A percentile compares a stretch with the other conserved stretches of the same genome.
Conservation (phyloP, 1,140 invertebrate genomes). For the Trachymyrmex septentrionalis region DNA sequence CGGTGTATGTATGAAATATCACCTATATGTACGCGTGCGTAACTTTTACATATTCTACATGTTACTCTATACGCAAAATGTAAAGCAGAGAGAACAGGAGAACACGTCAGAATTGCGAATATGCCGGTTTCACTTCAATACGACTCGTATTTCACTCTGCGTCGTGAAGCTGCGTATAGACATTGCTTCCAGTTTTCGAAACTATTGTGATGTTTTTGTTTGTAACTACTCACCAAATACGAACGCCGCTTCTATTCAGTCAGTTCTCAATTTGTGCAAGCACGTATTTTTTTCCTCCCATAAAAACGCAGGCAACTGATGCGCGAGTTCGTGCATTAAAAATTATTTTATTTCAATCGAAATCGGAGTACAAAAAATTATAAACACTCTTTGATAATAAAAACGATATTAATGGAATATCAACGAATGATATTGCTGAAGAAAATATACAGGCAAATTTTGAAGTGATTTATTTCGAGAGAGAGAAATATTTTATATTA, state of each 20-base stretch:
- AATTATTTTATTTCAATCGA: conserved; percentile 7
- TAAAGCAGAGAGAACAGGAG: conserved; percentile 31
- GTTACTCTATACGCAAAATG: conserved; percentile 48
- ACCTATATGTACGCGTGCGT: background rate
- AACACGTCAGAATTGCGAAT: conserved; percentile 55
- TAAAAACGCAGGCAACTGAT: conserved; percentile 16
- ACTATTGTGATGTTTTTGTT: conserved; percentile 55
- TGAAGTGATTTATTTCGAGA: background rate
- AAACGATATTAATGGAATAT: background rate
- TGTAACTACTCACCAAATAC: conserved; percentile 58
- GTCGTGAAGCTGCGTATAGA: conserved; percentile 47
- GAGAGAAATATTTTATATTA: background rate
- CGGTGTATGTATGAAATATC: conserved; percentile 28
- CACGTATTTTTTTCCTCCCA: conserved; percentile 20
- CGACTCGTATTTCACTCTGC: conserved; percentile 47
- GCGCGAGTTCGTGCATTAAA: background rate
- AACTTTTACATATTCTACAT: conserved; percentile 48
- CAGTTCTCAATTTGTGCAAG: conserved; percentile 51
- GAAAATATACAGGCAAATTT: background rate
- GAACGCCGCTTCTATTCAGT: conserved; percentile 28
- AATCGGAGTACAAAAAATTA: background rate
- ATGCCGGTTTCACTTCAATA: conserved; percentile 54
- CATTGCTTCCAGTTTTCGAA: conserved; percentile 60
- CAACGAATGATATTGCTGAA: background rate
- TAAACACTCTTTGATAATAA: background rate